Percentiles rank a stretch among this genome's conserved stretches.
These are phyloP conservation scores for Alsophila aescularia DNA, from an alignment of 2,888 invertebrate genomes.

Conservation along the genomic window DNA sequence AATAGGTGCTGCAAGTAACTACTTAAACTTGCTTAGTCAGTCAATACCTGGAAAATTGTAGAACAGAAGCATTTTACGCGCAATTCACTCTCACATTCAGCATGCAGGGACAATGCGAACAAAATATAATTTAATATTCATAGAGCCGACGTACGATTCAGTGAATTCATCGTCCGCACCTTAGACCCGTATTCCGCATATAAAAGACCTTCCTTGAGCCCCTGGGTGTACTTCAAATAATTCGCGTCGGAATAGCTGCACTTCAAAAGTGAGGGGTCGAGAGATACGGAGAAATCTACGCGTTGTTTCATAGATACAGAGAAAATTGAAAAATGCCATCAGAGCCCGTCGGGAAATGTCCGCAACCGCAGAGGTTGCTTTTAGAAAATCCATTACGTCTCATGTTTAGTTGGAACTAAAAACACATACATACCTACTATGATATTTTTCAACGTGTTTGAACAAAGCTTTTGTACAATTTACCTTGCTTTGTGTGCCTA, in stretches of 20 bases:
- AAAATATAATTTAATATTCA: slow-evolving; percentile 84
- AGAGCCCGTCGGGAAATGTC: slow-evolving; percentile 58
- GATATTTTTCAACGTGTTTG: slow-evolving; percentile 14
- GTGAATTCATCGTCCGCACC: slow-evolving; percentile 81
- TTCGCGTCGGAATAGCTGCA: slow-evolving; percentile 75
- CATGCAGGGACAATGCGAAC: slow-evolving; percentile 74
- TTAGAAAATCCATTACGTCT: slow-evolving; percentile 48
- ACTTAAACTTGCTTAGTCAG: neutral
- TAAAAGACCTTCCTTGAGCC: slow-evolving; percentile 76
- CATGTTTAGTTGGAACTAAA: slow-evolving; percentile 30
- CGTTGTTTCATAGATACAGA: slow-evolving; percentile 66
- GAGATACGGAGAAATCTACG: slow-evolving; percentile 62
- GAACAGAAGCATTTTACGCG: slow-evolving; percentile 2
- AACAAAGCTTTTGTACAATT: neutral
- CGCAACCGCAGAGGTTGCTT: slow-evolving; percentile 50
- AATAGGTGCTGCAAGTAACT: neutral
- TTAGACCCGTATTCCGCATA: slow-evolving; percentile 77
- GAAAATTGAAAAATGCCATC: slow-evolving; percentile 77
- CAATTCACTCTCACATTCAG: slow-evolving; percentile 64
- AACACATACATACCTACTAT: too few relatives aligned
- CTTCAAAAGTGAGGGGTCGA: slow-evolving; percentile 65
- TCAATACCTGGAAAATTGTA: neutral
- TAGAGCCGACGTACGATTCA: slow-evolving; percentile 81
- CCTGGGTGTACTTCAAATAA: slow-evolving; percentile 78
- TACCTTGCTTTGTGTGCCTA: too few relatives aligned